A percentile compares a stretch with the other conserved stretches of the same genome.
These are phyloP conservation scores for Moxostoma hubbsi DNA, from an alignment of 2,797 vertebrate genomes.

Conservation along the genomic window DNA sequence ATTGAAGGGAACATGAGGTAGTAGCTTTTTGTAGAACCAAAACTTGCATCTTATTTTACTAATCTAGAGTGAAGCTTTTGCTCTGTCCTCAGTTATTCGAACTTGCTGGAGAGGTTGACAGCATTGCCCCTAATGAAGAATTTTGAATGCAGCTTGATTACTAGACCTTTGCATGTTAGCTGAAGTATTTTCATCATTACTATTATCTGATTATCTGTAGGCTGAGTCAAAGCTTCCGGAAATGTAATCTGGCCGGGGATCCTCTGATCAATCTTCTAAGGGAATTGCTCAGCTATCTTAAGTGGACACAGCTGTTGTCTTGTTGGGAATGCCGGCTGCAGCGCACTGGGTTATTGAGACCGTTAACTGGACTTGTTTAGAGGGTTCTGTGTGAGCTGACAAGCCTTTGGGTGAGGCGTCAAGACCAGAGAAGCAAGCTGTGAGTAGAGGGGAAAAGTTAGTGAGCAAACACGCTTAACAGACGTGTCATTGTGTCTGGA, in stretches of 20 bases:
- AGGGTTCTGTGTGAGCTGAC: constrained; percentile 13
- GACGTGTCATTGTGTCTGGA: constrained; percentile 24
- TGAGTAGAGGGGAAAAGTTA: constrained; percentile 10
- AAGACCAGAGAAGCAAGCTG: constrained; percentile 18
- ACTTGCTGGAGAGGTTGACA: neutral
- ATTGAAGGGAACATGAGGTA: constrained; percentile 14
- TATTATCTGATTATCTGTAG: constrained; percentile 12
- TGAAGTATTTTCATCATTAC: constrained; percentile 24
- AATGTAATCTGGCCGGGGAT: constrained; percentile 56
- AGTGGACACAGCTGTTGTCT: constrained; percentile 33
- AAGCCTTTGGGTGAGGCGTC: constrained; percentile 1
- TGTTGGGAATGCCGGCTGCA: neutral
- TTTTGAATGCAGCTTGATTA: neutral
- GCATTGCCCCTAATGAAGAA: neutral
- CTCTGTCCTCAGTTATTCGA: neutral
- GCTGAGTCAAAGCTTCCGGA: constrained; percentile 41
- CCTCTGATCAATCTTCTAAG: constrained; percentile 65
- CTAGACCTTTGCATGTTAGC: neutral
- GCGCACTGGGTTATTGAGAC: neutral
- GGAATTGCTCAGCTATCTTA: constrained; percentile 13
- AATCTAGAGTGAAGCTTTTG: neutral
- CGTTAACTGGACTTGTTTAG: neutral
- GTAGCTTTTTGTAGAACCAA: constrained; percentile 3
- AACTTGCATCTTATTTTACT: neutral
- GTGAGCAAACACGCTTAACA: constrained; percentile 24